Evolutionary conservation across 2,888 invertebrate genomes (phyloP).

Genomic region (Spilarctia lutea): DNA sequence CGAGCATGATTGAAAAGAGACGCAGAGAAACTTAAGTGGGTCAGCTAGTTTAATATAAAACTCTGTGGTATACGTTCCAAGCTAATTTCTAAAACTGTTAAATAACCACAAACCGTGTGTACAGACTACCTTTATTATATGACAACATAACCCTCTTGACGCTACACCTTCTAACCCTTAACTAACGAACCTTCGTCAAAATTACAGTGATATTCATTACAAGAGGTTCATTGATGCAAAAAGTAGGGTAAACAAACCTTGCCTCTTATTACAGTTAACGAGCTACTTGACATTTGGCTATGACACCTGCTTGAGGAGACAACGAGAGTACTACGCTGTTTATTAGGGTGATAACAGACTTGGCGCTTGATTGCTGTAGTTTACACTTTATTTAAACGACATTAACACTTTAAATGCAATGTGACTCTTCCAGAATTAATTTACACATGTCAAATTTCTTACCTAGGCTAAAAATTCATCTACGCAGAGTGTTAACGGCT

Average conservation of each 20-base stretch:
- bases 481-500: no score
- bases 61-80: neutral
- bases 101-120: neutral
- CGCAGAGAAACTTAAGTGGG: no score
- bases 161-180: constrained; percentile 9
- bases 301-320: constrained; percentile 15
- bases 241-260: constrained; percentile 27
- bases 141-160: neutral
- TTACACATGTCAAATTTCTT: no score
- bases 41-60: neutral
- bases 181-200: constrained; percentile 22
- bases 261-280: constrained; percentile 41
- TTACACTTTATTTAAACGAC: neutral
- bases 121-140: neutral
- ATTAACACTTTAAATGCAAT: neutral
- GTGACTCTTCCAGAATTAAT: neutral
- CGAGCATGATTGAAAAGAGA: no score
- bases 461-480: no score
- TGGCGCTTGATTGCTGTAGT: neutral
- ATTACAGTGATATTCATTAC: constrained; percentile 39
- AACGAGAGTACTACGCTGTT: neutral
- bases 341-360: neutral
- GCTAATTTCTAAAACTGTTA: neutral
- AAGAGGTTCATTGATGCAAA: constrained; percentile 34
- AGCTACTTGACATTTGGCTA: constrained; percentile 35